Evolutionary conservation across 2,888 invertebrate species (phyloP), one percentile per base, ranked within the genome.

Genomic region (Fissipunctia ypsillon): DNA sequence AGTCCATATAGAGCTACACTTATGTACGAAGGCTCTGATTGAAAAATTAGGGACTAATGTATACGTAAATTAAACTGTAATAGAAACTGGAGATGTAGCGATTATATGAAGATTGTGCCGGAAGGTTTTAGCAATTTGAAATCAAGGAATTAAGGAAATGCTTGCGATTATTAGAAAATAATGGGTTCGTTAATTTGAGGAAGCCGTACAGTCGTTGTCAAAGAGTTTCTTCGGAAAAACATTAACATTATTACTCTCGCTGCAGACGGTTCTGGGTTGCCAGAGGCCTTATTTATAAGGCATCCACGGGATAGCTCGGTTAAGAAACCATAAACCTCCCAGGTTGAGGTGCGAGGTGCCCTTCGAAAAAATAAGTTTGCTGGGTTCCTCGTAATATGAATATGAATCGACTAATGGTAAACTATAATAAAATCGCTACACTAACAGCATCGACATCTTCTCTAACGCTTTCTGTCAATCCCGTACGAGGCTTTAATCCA

Each of bases 11-110:
- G 64, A 77, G 77, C 54, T 65, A 59, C 57, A 61, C 69, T 78
- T 76, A 75, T 68, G 67, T 78, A 69, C 64, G 57, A 60, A 78
- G 67, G 71, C 71, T 78, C 31, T 85, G 85, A 85, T 85, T 86
- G 85, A 85, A 85, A 85, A 86, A 85, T 85, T 86, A 85, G 78
- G 72, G 60, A 73, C 75, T 81, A 81, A 84, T 84, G 81, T 85
- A 77, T 77, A 54, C 69, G 63, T 79, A 73, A 81, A 82, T 82
- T 73, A 81, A 43, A 19, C 22, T 28, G 31, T 83, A 71, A 81
- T 66, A 79, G 43, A 59, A 76, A 84, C 72, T 65, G n/a, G 41
- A 64, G 38, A 59, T 56, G 54, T 60, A 60, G 43, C 59, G 66
- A 28, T 75, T 60, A 68, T 60, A 68, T 61, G 41, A 25, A 60